Conservation (phyloP, 2,888 invertebrate genomes). For the Rhagonycha lutea region DNA sequence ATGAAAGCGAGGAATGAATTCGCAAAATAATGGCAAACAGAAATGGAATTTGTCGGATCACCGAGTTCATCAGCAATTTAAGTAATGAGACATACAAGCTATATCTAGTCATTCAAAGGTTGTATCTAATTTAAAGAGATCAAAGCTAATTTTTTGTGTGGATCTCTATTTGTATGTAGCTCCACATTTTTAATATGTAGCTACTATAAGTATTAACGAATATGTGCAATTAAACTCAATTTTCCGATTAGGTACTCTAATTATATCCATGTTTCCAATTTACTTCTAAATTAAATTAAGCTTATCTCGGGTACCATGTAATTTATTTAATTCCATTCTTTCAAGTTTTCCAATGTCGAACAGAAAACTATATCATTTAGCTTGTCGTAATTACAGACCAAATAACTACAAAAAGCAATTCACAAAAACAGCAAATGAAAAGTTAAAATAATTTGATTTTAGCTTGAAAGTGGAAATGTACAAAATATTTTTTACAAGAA, state of each 20-base stretch:
- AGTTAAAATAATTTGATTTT: too few species aligned
- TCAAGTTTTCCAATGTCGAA: background rate
- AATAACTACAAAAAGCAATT: background rate
- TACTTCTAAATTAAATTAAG: background rate
- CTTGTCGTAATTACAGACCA: background rate
- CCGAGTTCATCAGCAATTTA: constrained; percentile 27
- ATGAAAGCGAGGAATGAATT: constrained; percentile 16
- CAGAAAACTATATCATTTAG: background rate
- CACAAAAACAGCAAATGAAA: too few species aligned
- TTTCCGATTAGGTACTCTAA: background rate
- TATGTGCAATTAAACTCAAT: background rate
- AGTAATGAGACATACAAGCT: constrained; percentile 25
- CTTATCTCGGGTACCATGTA: background rate
- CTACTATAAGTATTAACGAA: background rate
- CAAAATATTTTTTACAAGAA: too few species aligned
- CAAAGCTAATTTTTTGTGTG: constrained; percentile 6
- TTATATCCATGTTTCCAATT: background rate
- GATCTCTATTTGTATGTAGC: background rate
- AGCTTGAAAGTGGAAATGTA: too few species aligned
- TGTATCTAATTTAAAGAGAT: constrained; percentile 11
- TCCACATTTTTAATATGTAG: background rate
- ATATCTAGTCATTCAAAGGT: constrained; percentile 8
- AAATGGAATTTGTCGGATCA: constrained; percentile 15
- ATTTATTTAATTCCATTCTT: background rate
- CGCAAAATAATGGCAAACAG: constrained; percentile 19